Evolutionary conservation across 2,113 vertebrate species (phyloP), one percentile per base, ranked within the genome.

Genomic region (Labeo rohita): DNA sequence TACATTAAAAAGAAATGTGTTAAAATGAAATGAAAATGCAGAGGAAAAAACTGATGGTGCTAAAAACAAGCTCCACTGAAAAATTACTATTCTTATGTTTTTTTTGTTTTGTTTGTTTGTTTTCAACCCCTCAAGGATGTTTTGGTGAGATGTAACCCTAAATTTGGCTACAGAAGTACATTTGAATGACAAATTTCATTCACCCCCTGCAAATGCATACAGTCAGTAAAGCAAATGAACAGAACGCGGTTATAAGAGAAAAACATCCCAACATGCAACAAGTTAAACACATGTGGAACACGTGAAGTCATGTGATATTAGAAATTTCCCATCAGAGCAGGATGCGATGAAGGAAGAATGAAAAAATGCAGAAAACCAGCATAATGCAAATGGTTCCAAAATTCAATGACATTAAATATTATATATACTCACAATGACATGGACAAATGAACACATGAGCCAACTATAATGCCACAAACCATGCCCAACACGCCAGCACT

Each of bases 391-490:
- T 87, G 85, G 10, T 45, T 11, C 73, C 68, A 84, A 68, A 85
- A 80, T 84, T 59, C 80, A 88, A 66, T 73, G 18, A 87, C 83
- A 45, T 80, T 45, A 10, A 10, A 72, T n/a, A 72, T 45, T 70
- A 70, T 34, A 89, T 84, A 91, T 72, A 88, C 54, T 86, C 21
- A 83, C 73, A 83, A 52, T 80, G 65, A 78, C 85, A 85, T 85
- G 70, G 50, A 82, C 84, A 86, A n/a, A 81, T 88, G 47, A 92
- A 89, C 85, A 92, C 84, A 89, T 78, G 90, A 90, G 93, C 92
- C 93, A 92, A 81, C 59, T 87, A 91, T 93, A 93, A 93, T 92
- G 92, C 85, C 93, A 94, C 92, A 92, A 89, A 28, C 65, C 1
- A 34, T 77, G 15, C 82, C 81, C 61, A 83, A 80, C 63, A 89